A percentile compares a stretch with the other conserved stretches of the same genome.
Conservation (phyloP, 2,888 invertebrate species). For the Torymus aiolomorphi region DNA sequence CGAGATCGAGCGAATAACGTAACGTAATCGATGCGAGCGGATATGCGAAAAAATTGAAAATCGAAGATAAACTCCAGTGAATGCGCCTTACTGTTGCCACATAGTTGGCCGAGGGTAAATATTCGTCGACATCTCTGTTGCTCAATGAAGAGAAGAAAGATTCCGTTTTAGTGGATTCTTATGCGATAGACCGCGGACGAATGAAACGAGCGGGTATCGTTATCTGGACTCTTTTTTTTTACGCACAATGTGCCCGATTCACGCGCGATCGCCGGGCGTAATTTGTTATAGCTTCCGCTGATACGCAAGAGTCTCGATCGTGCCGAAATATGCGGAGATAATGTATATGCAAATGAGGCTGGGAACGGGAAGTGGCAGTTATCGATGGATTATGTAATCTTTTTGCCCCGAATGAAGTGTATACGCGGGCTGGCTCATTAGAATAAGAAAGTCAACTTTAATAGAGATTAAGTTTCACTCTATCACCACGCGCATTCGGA, state of each 20-base stretch:
- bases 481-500: too few relatives aligned
- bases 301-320: background rate
- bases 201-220: too few relatives aligned
- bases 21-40: background rate
- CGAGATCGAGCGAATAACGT: too few relatives aligned
- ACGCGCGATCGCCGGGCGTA: conserved; percentile 15
- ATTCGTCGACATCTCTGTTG: conserved; percentile 4
- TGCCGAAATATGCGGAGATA: too few relatives aligned
- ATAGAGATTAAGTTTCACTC: too few relatives aligned
- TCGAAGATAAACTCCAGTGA: conserved; percentile 19
- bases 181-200: background rate
- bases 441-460: too few relatives aligned
- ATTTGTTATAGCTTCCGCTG: conserved; percentile 32
- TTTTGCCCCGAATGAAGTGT: too few relatives aligned
- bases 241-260: conserved; percentile 28
- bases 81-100: conserved; percentile 31
- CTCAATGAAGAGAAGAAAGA: conserved; percentile 25
- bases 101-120: background rate
- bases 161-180: conserved; percentile 40
- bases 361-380: background rate
- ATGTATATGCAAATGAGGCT: too few relatives aligned
- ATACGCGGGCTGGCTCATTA: too few relatives aligned
- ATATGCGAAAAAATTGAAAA: conserved; percentile 3
- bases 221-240: conserved; percentile 1
- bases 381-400: background rate